These are phyloP conservation scores for Rousettus leschenaultii DNA, from an alignment of 2,113 vertebrate genomes.

Conservation along the genomic window DNA sequence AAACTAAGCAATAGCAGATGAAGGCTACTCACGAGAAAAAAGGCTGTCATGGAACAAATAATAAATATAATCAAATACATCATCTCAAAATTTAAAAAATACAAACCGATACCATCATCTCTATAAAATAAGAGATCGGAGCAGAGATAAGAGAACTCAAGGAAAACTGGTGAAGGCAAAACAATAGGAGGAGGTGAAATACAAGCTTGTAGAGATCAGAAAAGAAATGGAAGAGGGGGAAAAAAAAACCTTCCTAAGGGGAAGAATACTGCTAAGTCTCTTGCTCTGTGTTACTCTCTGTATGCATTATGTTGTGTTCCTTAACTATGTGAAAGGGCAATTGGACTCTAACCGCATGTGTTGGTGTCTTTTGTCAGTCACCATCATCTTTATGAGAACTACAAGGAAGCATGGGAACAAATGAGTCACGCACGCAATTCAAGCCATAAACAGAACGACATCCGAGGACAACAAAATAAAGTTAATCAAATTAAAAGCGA, in stretches of 20 bases:
- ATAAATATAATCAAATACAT: not conserved
- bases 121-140: not conserved
- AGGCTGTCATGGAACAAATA: not conserved
- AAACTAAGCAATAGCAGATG: not conserved
- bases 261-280: not conserved
- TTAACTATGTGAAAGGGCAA: not conserved
- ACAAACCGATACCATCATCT: not conserved
- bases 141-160: not conserved
- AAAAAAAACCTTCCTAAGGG: not conserved
- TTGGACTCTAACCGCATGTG: not conserved
- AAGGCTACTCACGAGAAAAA: not conserved
- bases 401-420: not conserved
- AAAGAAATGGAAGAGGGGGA: not conserved
- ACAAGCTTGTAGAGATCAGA: not conserved
- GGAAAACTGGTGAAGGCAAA: not conserved
- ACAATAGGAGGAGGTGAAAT: not conserved
- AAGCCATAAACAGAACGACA: not conserved
- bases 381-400: not conserved
- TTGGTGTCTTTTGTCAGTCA: not conserved
- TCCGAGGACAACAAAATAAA: not conserved
- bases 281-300: no score
- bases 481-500: not conserved
- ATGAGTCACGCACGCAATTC: not conserved
- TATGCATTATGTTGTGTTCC: accelerated
- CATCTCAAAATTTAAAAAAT: not conserved